phyloP scores from a whole-genome alignment of 2,888 invertebrate genomes.

The Phania funesta region DNA sequence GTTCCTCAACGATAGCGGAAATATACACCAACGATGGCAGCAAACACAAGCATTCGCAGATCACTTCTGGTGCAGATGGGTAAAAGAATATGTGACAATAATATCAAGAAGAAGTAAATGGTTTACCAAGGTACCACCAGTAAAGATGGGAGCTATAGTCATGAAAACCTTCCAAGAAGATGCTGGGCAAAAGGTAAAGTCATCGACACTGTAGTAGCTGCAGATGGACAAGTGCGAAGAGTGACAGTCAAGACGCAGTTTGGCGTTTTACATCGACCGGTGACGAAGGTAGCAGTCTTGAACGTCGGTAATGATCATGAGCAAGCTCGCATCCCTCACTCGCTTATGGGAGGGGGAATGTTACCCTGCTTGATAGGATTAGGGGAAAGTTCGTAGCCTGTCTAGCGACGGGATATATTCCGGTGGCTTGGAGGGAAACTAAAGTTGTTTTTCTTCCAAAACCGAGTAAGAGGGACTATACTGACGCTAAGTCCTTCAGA shows the following conservation, averaged over 20 bases:
- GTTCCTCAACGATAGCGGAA: not conserved
- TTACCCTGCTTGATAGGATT: too few species aligned
- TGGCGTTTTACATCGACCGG: conserved; percentile 12
- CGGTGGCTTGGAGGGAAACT: too few species aligned
- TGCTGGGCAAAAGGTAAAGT: conserved; percentile 58
- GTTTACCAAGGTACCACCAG: too few species aligned
- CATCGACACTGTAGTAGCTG: too few species aligned
- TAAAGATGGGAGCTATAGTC: conserved; percentile 7
- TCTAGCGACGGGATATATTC: too few species aligned
- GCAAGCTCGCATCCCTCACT: conserved; percentile 9
- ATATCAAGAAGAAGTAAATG: conserved; percentile 13
- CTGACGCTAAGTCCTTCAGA: too few species aligned
- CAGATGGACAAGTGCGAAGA: conserved; percentile 14
- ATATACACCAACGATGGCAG: conserved; percentile 53
- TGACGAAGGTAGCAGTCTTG: not conserved
- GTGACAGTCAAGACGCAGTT: conserved; percentile 31
- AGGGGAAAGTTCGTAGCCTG: too few species aligned
- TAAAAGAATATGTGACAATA: not conserved
- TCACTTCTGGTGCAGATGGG: conserved; percentile 51
- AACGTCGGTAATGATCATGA: conserved; percentile 7
- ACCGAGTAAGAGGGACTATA: too few species aligned
- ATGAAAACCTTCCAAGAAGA: conserved; percentile 47
- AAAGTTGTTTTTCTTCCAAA: too few species aligned
- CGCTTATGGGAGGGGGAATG: conserved; percentile 19
- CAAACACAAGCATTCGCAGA: conserved; percentile 57